Evolutionary conservation across 2,888 invertebrate species (phyloP).

Genomic region (Megastigmus dorsalis): DNA sequence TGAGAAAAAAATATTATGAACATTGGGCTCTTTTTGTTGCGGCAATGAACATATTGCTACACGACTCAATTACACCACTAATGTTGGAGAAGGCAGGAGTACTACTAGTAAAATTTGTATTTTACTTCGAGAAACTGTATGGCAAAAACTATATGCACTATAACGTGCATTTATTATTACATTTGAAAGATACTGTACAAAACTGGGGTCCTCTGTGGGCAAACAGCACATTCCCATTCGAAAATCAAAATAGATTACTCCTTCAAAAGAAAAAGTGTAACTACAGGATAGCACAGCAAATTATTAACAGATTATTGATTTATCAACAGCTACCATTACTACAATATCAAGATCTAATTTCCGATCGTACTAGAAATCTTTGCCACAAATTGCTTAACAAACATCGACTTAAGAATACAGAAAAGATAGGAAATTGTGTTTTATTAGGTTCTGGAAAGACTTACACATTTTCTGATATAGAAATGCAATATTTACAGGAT

Average conservation of each 20-base stretch:
- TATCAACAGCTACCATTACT: neutral
- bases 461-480: neutral
- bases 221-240: too few relatives aligned
- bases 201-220: too few relatives aligned
- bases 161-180: too few relatives aligned
- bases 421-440: neutral
- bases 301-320: neutral
- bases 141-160: too few relatives aligned
- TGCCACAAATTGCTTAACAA: neutral
- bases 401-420: neutral
- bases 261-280: neutral
- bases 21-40: too few relatives aligned
- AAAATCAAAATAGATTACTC: neutral
- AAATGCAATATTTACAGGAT: neutral
- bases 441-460: neutral
- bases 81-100: too few relatives aligned
- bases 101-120: too few relatives aligned
- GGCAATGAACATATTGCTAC: too few relatives aligned
- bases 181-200: too few relatives aligned
- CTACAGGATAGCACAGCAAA: neutral
- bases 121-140: too few relatives aligned
- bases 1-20: too few relatives aligned
- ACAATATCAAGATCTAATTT: neutral
- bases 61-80: too few relatives aligned
- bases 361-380: neutral